Conservation (phyloP, 1,140 invertebrate genomes). For the Macrosteles quadrilineatus region DNA sequence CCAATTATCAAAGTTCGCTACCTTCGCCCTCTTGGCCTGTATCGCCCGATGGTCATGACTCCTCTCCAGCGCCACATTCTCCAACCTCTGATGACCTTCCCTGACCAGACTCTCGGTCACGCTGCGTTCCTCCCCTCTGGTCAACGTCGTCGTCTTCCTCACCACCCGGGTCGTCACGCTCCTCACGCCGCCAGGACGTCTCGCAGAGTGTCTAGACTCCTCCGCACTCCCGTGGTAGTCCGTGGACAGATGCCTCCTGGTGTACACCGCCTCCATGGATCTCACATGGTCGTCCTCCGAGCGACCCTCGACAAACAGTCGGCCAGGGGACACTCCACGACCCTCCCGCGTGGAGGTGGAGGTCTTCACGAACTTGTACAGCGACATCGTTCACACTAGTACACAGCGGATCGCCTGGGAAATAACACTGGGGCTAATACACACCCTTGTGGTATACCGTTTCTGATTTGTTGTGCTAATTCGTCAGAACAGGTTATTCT, state of each 20-base stretch:
- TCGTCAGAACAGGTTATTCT: too few species aligned
- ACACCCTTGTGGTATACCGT: too few species aligned
- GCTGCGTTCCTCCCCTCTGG: conserved; percentile 79
- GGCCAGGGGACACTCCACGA: conserved; percentile 43
- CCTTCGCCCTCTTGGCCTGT: conserved; percentile 60
- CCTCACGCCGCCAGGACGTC: conserved; percentile 70
- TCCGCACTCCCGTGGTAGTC: conserved; percentile 80
- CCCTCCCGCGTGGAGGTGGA: conserved; percentile 47
- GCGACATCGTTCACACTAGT: conserved; percentile 54
- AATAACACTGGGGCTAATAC: too few species aligned
- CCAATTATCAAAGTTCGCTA: too few species aligned
- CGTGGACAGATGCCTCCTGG: conserved; percentile 78
- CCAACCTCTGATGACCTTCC: conserved; percentile 51
- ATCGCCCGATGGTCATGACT: conserved; percentile 45
- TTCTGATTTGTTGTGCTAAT: too few species aligned
- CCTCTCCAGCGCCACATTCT: conserved; percentile 50
- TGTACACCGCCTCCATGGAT: conserved; percentile 71
- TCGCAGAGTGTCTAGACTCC: conserved; percentile 77
- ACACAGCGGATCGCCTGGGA: too few species aligned
- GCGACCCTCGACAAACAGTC: conserved; percentile 79
- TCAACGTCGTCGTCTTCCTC: conserved; percentile 86
- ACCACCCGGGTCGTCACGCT: conserved; percentile 85
- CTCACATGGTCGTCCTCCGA: conserved; percentile 61
- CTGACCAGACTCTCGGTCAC: conserved; percentile 68
- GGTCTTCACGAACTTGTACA: conserved; percentile 74